Evolutionary conservation across 2,797 vertebrate genomes (phyloP).

Genomic region (Eurystomus glaucurus): DNA sequence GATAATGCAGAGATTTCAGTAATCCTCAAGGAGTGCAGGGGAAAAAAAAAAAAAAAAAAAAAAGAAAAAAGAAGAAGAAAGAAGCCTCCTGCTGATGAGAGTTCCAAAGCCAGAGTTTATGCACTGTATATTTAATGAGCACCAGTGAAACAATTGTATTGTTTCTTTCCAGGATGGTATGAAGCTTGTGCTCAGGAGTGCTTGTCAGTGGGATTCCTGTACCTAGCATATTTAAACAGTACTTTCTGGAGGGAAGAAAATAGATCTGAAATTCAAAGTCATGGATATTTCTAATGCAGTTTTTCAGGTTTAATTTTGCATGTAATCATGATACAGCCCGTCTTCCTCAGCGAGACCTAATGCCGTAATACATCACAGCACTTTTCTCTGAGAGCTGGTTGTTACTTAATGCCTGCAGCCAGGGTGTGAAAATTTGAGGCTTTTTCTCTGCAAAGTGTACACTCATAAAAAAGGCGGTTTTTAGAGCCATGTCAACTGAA

Average conservation of each 20-base stretch:
- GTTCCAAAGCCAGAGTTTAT: conserved; percentile 46
- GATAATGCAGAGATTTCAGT: conserved; percentile 50
- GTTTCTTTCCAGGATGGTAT: conserved; percentile 23
- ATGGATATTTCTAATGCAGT: conserved; percentile 10
- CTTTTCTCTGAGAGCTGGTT: conserved; percentile 10
- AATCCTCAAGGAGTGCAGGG: background rate
- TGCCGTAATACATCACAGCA: background rate
- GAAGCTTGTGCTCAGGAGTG: background rate
- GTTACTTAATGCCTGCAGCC: conserved; percentile 33
- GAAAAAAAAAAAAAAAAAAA: fast-evolving
- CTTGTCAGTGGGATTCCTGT: conserved; percentile 22
- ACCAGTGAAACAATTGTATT: conserved; percentile 10
- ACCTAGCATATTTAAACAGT: background rate
- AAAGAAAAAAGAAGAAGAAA: background rate
- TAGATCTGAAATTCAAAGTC: conserved; percentile 16
- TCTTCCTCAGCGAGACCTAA: conserved; percentile 24
- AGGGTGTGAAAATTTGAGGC: conserved; percentile 50
- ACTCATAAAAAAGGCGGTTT: conserved; percentile 41
- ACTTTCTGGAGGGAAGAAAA: conserved; percentile 28
- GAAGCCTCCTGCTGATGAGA: conserved; percentile 1
- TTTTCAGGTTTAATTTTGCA: conserved; percentile 65
- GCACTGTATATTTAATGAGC: conserved; percentile 51
- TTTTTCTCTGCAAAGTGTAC: conserved; percentile 25
- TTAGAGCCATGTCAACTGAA: background rate
- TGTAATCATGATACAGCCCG: conserved; percentile 10